phyloP scores from a whole-genome alignment of 2,888 invertebrate genomes.

The Busseola fusca region DNA sequence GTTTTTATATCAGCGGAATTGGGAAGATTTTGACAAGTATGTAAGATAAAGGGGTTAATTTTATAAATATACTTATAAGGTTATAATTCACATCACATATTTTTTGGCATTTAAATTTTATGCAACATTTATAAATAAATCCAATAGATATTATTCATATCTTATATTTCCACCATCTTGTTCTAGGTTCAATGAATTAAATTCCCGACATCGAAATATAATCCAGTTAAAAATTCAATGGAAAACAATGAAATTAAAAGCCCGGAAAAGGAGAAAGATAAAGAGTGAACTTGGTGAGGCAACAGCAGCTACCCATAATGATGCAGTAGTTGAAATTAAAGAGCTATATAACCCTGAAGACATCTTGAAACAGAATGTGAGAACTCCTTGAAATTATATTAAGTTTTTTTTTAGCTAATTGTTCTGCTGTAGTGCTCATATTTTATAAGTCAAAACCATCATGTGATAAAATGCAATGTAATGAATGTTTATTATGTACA shows the following conservation, averaged over 20 bases:
- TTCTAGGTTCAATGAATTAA: slow-evolving; percentile 17
- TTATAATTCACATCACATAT: too few relatives aligned
- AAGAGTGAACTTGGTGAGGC: slow-evolving; percentile 8
- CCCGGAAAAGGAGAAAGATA: slow-evolving; percentile 13
- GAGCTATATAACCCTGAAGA: not conserved
- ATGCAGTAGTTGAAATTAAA: slow-evolving; percentile 1
- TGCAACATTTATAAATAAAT: not conserved
- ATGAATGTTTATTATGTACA: too few relatives aligned
- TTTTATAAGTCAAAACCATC: not conserved
- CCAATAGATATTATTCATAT: not conserved
- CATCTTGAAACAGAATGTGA: not conserved
- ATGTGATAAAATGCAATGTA: too few relatives aligned
- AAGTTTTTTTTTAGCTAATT: not conserved
- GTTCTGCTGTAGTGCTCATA: not conserved
- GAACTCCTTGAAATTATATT: not conserved
- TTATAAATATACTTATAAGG: not conserved
- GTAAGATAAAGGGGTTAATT: not conserved
- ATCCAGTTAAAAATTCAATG: slow-evolving; percentile 11
- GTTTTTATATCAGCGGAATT: not conserved
- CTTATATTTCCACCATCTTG: not conserved
- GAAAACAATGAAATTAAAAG: slow-evolving; percentile 12
- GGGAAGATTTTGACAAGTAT: too few relatives aligned
- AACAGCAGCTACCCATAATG: not conserved
- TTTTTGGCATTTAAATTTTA: too few relatives aligned
- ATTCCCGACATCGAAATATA: slow-evolving; percentile 6